A percentile compares a stretch with the other conserved stretches of the same genome.
These are phyloP conservation scores for Porites australiensis DNA, from an alignment of 64 coral and sea anemone species.

Conservation along the genomic window DNA sequence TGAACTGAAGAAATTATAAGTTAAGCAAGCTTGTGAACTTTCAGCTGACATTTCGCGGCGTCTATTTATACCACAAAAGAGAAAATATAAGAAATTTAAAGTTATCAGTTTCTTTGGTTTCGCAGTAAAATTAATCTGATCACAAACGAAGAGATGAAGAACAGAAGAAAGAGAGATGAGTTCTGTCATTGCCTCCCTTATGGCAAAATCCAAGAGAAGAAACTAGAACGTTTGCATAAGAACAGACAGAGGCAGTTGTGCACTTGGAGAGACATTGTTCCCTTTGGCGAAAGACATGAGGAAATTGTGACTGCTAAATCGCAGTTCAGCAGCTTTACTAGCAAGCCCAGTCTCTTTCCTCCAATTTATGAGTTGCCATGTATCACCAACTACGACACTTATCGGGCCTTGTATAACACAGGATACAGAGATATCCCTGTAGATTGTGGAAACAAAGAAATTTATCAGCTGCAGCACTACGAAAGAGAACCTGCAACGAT, in stretches of 20 bases:
- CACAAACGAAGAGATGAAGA: background rate
- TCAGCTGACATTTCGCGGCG: too few relatives aligned
- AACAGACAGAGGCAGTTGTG: conserved; percentile 54
- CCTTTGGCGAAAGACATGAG: conserved; percentile 40
- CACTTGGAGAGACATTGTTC: conserved; percentile 38
- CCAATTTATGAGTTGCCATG: conserved; percentile 50
- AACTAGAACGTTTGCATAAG: conserved; percentile 65
- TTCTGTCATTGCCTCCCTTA: conserved; percentile 67
- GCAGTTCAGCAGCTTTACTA: background rate
- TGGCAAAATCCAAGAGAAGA: conserved; percentile 70
- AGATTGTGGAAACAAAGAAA: background rate
- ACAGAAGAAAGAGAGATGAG: background rate
- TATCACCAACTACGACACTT: background rate
- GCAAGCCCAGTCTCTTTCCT: conserved; percentile 54
- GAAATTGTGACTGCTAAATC: background rate
- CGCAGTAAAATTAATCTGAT: background rate
- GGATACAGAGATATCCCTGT: background rate
- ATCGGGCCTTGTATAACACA: background rate
- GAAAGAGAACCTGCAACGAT: background rate
- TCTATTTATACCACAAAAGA: too few relatives aligned
- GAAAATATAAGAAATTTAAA: too few relatives aligned
- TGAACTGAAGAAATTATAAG: too few relatives aligned
- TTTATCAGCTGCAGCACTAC: background rate
- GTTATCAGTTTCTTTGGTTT: too few relatives aligned
- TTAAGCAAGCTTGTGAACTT: too few relatives aligned